Base-by-base conservation (phyloP, 2,888 invertebrate genomes). In the Elegia similella region DNA sequence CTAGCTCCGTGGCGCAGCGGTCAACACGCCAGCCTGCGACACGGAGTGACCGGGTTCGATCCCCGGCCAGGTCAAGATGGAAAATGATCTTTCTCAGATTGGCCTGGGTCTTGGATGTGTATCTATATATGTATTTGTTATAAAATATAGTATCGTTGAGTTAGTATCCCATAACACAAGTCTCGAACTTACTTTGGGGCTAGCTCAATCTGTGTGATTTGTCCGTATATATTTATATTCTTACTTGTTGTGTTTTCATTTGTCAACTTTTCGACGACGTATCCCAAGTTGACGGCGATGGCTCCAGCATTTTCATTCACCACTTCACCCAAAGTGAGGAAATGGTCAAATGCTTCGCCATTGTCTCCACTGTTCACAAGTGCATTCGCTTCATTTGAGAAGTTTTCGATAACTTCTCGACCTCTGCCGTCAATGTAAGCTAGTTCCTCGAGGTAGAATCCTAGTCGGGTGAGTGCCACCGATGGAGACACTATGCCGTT, bases 401-500 rank as follows among this genome's bases (percentile, higher is more conserved):
- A 84, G 1, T 69, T 74, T 68, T 94, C 92, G 30, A 96, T 92
- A 10, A 76, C 78, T 1, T 82, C 71, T 62, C 93, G 93, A 0
- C 96, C 96, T 43, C 80, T 76, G 38, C 86, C 86, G 75, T 96
- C 96, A 15, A 97, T 92, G 72, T 95, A 92, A 2, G 94, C 95
- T 84, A 87, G 76, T 59, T 90, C 86, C 61, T 89, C 88, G 2
- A 91, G 76, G 62, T 90, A 91, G 64, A 86, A 86, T 2, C 89
- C 87, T 6, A 91, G 78, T 64, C 84, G 82, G 0, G 82, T 80
- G 30, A 89, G 69, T 1, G 74, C 79, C 12, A 82, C 42, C 1
- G 84, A 79, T 6, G 97, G 97, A 0, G 96, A 95, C 54, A 97
- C 95, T 94, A 97, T 96, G 0, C 96, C 94, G 81, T 97, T 97